phyloP scores from a whole-genome alignment of 2,888 invertebrate genomes.

The Halictus quadricinctus region DNA sequence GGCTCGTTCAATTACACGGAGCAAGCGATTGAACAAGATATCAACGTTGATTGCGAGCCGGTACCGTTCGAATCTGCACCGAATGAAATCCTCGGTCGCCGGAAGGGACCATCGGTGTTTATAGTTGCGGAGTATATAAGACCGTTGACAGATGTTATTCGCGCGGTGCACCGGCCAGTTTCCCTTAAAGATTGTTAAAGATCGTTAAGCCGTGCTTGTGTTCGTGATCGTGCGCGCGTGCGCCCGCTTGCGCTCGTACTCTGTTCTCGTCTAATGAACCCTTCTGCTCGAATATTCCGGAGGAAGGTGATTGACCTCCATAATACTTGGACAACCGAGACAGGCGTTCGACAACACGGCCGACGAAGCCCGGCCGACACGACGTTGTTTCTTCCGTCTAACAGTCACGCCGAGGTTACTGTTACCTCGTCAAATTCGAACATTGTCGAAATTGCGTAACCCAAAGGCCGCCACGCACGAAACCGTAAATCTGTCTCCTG shows the following conservation, averaged over 20 bases:
- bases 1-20: not conserved
- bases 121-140: slow-evolving; percentile 1
- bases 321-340: slow-evolving; percentile 21
- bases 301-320: slow-evolving; percentile 65
- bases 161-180: slow-evolving; percentile 25
- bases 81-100: slow-evolving; percentile 22
- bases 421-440: slow-evolving; percentile 63
- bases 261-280: slow-evolving; percentile 53
- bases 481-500: slow-evolving; percentile 11
- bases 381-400: slow-evolving; percentile 52
- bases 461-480: not conserved
- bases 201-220: not conserved
- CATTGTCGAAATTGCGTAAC: slow-evolving; percentile 38
- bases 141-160: slow-evolving; percentile 34
- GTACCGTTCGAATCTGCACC: slow-evolving; percentile 6
- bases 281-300: slow-evolving; percentile 61
- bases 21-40: not conserved
- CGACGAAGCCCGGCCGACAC: not conserved
- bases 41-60: not conserved
- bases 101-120: slow-evolving; percentile 20
- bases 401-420: slow-evolving; percentile 66
- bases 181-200: slow-evolving; percentile 42
- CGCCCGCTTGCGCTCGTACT: not conserved
- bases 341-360: not conserved
- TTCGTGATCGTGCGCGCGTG: not conserved